Percentiles rank a stretch among this genome's conserved stretches.
Conservation (phyloP, 2,113 vertebrate genomes). For the Thymallus thymallus region DNA sequence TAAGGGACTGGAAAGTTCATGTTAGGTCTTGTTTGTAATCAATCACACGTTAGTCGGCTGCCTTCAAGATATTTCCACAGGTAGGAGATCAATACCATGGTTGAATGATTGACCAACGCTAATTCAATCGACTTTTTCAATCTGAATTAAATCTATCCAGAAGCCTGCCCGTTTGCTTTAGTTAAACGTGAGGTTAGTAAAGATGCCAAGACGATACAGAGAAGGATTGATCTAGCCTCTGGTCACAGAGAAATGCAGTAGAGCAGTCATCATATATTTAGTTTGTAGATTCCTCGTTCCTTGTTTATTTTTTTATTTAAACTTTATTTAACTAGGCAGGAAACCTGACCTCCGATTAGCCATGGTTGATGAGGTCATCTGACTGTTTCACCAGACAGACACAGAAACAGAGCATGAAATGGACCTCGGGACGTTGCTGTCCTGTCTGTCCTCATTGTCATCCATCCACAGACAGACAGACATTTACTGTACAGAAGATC, state of each 20-base stretch:
- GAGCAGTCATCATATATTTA: too few species aligned
- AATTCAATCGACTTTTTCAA: constrained; percentile 57
- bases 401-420: too few species aligned
- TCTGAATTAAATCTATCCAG: constrained; percentile 40
- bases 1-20: constrained; percentile 38
- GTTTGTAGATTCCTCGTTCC: background rate
- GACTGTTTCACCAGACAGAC: too few species aligned
- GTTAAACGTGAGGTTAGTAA: constrained; percentile 43
- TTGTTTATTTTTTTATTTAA: too few species aligned
- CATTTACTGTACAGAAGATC: too few species aligned
- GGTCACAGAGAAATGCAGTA: too few species aligned
- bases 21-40: constrained; percentile 28
- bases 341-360: too few species aligned
- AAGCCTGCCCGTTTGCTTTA: constrained; percentile 29
- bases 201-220: constrained; percentile 30
- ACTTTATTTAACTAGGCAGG: too few species aligned
- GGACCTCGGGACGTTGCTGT: too few species aligned
- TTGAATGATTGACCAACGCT: constrained; percentile 62
- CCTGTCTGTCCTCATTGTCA: too few species aligned
- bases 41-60: constrained; percentile 52
- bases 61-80: constrained; percentile 47
- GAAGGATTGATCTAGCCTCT: constrained; percentile 23
- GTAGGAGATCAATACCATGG: constrained; percentile 59
- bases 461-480: too few species aligned
- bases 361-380: too few species aligned